These are phyloP conservation scores for Copidosoma floridanum DNA, from an alignment of 1,140 invertebrate species.

Conservation along the genomic window DNA sequence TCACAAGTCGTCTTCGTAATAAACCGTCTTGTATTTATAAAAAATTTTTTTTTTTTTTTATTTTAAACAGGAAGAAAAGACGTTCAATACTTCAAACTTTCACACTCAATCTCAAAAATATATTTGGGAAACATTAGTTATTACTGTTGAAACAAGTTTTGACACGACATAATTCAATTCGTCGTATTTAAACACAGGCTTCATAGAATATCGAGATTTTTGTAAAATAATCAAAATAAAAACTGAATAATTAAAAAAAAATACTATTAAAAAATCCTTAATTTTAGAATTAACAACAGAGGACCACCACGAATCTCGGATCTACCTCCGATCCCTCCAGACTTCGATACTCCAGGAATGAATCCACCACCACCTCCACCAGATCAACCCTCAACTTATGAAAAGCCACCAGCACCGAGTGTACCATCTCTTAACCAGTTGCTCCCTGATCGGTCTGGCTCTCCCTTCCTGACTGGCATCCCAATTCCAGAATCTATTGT, in stretches of 20 bases:
- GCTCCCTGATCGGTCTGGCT: conserved; percentile 52
- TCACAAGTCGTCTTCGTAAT: too few species aligned
- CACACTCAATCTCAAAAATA: too few species aligned
- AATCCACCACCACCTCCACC: conserved; percentile 55
- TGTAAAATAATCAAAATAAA: too few species aligned
- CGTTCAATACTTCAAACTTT: too few species aligned
- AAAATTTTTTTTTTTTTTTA: background rate
- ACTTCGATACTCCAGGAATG: conserved; percentile 66
- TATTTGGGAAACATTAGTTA: too few species aligned
- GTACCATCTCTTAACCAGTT: conserved; percentile 67
- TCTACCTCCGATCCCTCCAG: conserved; percentile 64
- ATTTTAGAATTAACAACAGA: conserved; percentile 76
- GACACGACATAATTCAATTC: too few species aligned
- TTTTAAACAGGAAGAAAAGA: background rate
- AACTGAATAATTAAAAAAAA: too few species aligned
- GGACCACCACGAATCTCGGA: conserved; percentile 81
- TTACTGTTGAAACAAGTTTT: too few species aligned
- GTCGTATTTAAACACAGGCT: too few species aligned
- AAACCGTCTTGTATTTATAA: too few species aligned
- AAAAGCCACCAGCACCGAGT: conserved; percentile 56
- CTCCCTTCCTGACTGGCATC: conserved; percentile 66
- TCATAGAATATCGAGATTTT: too few species aligned
- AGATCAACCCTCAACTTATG: conserved; percentile 48
- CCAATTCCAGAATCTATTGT: conserved; percentile 74
- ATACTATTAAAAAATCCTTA: too few species aligned